phyloP scores from a whole-genome alignment of 2,888 invertebrate genomes.

The Junonia oenone region DNA sequence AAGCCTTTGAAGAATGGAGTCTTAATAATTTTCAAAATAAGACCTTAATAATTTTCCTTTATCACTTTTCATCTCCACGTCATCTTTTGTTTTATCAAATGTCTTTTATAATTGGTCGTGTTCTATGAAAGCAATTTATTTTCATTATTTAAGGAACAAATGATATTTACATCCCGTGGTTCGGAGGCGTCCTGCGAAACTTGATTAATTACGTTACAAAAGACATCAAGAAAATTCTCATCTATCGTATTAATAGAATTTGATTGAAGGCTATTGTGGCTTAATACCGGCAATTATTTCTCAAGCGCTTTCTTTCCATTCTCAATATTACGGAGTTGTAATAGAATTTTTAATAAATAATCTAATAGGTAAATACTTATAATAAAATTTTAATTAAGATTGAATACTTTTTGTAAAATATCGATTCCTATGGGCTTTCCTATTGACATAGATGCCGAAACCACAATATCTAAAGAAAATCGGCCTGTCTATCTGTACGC shows the following conservation, averaged over 20 bases:
- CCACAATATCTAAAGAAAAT: too few species aligned
- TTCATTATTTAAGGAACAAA: conserved; percentile 21
- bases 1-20: background rate
- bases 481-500: too few species aligned
- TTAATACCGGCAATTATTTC: conserved; percentile 9
- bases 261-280: conserved; percentile 5
- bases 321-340: background rate
- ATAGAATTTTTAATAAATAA: background rate
- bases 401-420: too few species aligned
- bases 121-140: conserved; percentile 19
- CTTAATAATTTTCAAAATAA: background rate
- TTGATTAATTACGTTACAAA: conserved; percentile 25
- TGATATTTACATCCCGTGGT: conserved; percentile 19
- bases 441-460: too few species aligned
- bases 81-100: conserved; percentile 11
- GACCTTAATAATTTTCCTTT: conserved; percentile 1
- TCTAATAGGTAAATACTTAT: background rate
- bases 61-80: conserved; percentile 12
- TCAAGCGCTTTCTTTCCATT: background rate
- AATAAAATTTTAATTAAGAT: too few species aligned
- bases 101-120: conserved; percentile 15
- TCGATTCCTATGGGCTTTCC: too few species aligned
- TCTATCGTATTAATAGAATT: conserved; percentile 21
- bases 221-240: conserved; percentile 19
- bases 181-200: conserved; percentile 13